Evolutionary conservation across 1,140 invertebrate genomes (phyloP).

Genomic region (Atta colombica): DNA sequence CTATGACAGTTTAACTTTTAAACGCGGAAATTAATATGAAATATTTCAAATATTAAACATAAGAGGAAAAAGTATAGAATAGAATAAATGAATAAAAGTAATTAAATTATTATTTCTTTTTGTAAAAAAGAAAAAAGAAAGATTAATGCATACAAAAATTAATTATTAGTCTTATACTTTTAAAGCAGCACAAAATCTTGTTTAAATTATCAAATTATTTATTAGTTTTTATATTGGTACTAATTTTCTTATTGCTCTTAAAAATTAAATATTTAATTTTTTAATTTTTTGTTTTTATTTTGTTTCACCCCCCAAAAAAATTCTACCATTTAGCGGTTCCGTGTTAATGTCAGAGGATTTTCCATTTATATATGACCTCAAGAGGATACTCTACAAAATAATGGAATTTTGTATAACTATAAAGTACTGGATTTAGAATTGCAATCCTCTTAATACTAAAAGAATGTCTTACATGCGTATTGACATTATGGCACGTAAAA

Average conservation of each 20-base stretch:
- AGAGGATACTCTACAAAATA: too few relatives aligned
- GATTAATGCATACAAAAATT: background rate
- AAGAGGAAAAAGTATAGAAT: background rate
- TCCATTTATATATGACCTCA: too few relatives aligned
- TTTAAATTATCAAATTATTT: background rate
- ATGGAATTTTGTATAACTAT: too few relatives aligned
- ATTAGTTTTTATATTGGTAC: background rate
- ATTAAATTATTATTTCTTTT: background rate
- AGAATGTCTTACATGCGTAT: too few relatives aligned
- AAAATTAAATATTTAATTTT: background rate
- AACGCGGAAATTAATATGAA: background rate
- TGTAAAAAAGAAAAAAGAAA: background rate
- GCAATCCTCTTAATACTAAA: too few relatives aligned
- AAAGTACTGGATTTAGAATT: too few relatives aligned
- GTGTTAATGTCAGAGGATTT: too few relatives aligned
- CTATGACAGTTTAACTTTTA: background rate
- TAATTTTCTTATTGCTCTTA: background rate
- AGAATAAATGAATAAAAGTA: background rate
- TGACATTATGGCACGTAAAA: too few relatives aligned
- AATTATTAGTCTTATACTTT: background rate
- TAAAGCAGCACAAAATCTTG: background rate
- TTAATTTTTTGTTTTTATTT: background rate
- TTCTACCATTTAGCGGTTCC: too few relatives aligned
- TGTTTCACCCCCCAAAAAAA: too few relatives aligned
- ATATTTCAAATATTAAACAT: background rate